Evolutionary conservation across 2,888 invertebrate genomes (phyloP), one percentile per base, ranked within the genome.

Genomic region (Xanthia togata): DNA sequence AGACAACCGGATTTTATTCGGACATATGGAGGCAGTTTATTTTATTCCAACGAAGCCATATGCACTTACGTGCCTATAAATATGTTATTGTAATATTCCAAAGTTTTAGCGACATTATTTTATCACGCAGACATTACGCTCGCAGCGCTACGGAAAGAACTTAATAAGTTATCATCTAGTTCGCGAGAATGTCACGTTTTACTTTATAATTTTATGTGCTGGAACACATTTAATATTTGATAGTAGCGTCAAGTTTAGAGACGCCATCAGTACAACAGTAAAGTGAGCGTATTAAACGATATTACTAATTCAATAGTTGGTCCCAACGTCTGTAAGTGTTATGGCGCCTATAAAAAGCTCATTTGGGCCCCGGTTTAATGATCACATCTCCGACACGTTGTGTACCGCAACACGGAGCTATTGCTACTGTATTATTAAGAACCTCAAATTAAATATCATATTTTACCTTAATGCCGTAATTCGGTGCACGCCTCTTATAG

Each of bases 251-350:
- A 91, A 93, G 87, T 92, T 90, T 89, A 88, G 85, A 90, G 89
- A 85, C 88, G 87, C 88, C 90, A 91, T 92, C 90, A 88, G 86
- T 88, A 89, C 86, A 90, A 88, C 90, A 89, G 88, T 94, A 93
- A 94, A 95, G 90, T 88, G 91, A 90, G 91, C 90, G 91, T 93
- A 93, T 93, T 94, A 94, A 94, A 92, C 88, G 92, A 87, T 91
- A 93, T 95, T 93, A 94, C 91, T 92, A 93, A 94, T 94, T 93
- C 94, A 94, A 93, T 94, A 94, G 94, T 94, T 93, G 90, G 90
- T 92, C 91, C 90, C 91, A 91, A 90, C 93, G 92, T 93, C 92
- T 94, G 92, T 92, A 92, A 94, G 93, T 93, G 92, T 94, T 94
- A 94, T 91, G 93, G 89, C 89, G 92, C 89, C 92, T 90, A 93